Evolutionary conservation across 2,113 vertebrate genomes (phyloP), one percentile per base, ranked within the genome.

Genomic region (Nothoprocta perdicaria): DNA sequence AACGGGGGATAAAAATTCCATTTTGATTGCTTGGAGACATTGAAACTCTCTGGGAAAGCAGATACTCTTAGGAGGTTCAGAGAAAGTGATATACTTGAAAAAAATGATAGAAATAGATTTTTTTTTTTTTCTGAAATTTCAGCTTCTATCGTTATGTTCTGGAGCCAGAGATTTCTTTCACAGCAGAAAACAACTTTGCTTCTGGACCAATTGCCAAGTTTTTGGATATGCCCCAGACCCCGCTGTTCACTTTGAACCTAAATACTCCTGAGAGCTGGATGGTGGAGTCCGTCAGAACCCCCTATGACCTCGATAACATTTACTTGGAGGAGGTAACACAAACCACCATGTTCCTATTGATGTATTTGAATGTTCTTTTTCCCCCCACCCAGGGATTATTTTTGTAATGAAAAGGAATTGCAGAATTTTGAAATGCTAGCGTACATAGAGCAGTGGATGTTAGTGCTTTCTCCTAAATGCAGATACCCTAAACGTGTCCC

Each of bases 221-320:
- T 96, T 94, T 99, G 94, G 99, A 99, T 97, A 99, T 99, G 99
- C 99, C 99, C 22, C 99, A 99, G 76, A 98, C 99, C 79, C 99
- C 98, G 1, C 97, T 99, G 58, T 99, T 99, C 94, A 99, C 99
- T 55, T 95, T 99, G 93, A 99, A 99, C 96, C 97, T 99, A 61
- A 99, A 99, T 96, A 99, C 99, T 23, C 99, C 99, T 0, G 99
- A 99, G 96, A 99, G 98, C 83, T 99, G 99, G 99, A 99, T 99
- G 99, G 98, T 99, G 45, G 99, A 99, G 90, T 99, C 99, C 29
- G 99, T 99, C 67, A 97, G 96, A 95, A 99, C 99, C 12, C 98
- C 98, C 0, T 99, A 99, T 57, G 99, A 99, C 97, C 98, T 99
- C 92, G 99, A 99, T 95, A 99, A 99, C 95, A 99, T 99, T 97